phyloP scores from a whole-genome alignment of 2,113 vertebrate genomes.

The Ivindomyrus marchei region DNA sequence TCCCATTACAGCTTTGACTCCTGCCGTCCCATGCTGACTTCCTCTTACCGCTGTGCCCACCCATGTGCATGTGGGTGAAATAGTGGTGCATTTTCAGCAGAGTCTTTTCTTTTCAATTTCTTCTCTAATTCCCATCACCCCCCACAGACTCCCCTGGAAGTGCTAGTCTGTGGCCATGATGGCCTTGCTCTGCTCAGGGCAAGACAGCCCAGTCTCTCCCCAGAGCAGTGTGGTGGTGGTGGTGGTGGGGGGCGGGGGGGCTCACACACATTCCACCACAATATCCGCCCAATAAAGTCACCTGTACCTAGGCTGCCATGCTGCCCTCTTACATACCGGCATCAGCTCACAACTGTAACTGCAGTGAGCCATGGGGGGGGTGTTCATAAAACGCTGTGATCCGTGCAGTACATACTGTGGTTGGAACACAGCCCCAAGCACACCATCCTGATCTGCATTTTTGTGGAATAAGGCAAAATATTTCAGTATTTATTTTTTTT shows the following conservation, averaged over 20 bases:
- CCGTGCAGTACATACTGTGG: neutral
- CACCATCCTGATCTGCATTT: neutral
- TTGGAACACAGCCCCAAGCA: neutral
- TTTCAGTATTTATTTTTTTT: neutral
- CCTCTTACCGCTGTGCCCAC: neutral
- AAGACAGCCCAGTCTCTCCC: neutral
- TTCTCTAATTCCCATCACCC: neutral
- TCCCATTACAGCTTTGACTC: neutral
- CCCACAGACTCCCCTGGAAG: conserved; percentile 11
- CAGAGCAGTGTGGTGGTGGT: too few relatives aligned
- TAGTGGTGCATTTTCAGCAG: neutral
- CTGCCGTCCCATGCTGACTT: neutral
- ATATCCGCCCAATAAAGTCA: conserved; percentile 59
- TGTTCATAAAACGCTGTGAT: neutral
- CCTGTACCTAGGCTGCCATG: conserved; percentile 55
- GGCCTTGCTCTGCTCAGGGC: neutral
- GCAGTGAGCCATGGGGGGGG: conserved; percentile 31
- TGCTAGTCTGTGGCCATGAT: conserved; percentile 12
- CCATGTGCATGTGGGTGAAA: neutral
- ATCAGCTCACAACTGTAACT: conserved; percentile 60
- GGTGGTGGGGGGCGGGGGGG: neutral
- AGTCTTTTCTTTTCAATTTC: neutral
- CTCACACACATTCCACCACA: conserved; percentile 40
- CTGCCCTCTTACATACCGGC: conserved; percentile 66
- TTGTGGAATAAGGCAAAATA: neutral